Base-by-base conservation (phyloP, 1,140 invertebrate genomes). In the Dysdera silvatica region DNA sequence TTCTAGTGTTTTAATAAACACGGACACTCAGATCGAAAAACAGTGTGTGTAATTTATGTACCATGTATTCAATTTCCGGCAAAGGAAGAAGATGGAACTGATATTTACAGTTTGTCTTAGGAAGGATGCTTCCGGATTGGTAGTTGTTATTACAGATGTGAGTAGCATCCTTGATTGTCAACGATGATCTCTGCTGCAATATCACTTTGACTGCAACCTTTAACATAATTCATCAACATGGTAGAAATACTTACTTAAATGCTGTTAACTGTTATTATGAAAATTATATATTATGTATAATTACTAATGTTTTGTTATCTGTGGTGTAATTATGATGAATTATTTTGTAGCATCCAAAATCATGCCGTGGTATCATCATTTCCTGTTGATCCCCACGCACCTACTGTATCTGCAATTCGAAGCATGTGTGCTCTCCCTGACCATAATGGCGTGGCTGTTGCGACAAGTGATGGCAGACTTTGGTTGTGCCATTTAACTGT, bases 401-500 rank as follows among this genome's bases (percentile, higher is more conserved):
- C 71, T 20, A 73, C 76, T 67, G 74, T 80, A 18, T 72, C 69
- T 37, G 77, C 81, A 26, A 82, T 89, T 5, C 78, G 85, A 52
- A 80, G 81, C 41, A 73, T 90, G 31, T 78, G 85, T 23, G 81
- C 84, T 71, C 72, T 89, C 47, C 80, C 83, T 20, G 77, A 78
- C 28, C 77, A 86, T 23, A 81, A 82, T 61, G 77, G 86, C 48
- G 86, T 90, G 65, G 84, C 87, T 48, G 84, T 88, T 31, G 82
- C 85, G 35, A 67, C 87, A 20, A 80, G 83, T 61, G 84, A 87
- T 74, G 88, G 88, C 3, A 81, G 86, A 63, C 78, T 89, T 43
- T 89, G 88, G 73, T 73, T 90, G n/a, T 80, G 85, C 28, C 79
- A 82, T 68, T n/a, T n/a, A n/a, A n/a, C n/a, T n/a, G n/a, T n/a